Evolutionary conservation across 2,113 vertebrate species (phyloP), one percentile per base, ranked within the genome.

Genomic region (Xerus inauris): DNA sequence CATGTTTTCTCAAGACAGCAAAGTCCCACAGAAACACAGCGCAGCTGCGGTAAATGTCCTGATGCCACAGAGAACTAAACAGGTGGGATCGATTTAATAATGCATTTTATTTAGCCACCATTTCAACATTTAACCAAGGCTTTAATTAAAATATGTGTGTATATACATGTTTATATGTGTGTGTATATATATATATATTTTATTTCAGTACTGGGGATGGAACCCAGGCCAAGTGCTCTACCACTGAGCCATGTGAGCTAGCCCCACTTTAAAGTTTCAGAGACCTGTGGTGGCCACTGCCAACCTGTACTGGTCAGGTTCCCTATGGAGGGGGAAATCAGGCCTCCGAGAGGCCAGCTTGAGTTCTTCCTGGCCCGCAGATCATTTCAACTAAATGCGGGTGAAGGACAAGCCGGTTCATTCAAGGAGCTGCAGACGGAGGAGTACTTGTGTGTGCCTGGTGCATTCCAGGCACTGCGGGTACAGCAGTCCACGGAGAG

Each of bases 81-180:
- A 30, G 6, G 19, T 47, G 22, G 32, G n/a, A 30, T 87, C 81
- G 42, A 91, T 73, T 72, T 76, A 71, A 85, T 69, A 32, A 76
- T 45, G 38, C 62, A n/a, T 91, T 91, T 94, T 86, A 76, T 30
- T 95, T 42, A 85, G 8, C 69, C 49, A 64, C 54, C 38, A 72
- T 57, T 81, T 93, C 30, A 28, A 90, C 40, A 69, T 57, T 59
- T 64, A 62, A 87, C 51, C 38, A 22, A 42, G 35, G 67, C 54
- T 71, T 16, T 67, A 28, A 64, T 49, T 16, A 16, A 47, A 47
- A 47, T n/a, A 47, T 47, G 8, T 47, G 8, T 47, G 45, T 47
- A 47, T 47, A 47, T 47, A 47, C 8, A 47, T 47, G 5, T 47
- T 47, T 47, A 8, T 47, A 47, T 51, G 49, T 51, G 49, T 51